Percentiles rank a stretch among this genome's conserved stretches.
phyloP scores from a whole-genome alignment of 2,888 invertebrate species.

The Mactromeris polynyma region DNA sequence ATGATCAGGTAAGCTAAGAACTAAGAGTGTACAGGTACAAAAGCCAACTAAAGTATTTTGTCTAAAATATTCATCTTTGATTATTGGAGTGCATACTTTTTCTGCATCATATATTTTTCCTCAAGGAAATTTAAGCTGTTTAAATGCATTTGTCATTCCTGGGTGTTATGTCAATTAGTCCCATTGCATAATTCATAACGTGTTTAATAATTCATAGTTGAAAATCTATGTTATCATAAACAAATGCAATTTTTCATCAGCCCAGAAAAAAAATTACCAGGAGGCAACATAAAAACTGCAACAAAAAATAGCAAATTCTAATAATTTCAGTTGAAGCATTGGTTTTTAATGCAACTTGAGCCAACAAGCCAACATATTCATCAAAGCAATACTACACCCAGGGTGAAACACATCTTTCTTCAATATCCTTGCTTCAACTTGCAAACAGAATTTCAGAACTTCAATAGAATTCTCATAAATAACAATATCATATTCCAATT shows the following conservation, averaged over 20 bases:
- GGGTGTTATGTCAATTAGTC: not conserved
- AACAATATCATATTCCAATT: not conserved
- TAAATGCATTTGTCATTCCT: not conserved
- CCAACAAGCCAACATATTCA: not conserved
- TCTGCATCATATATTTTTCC: not conserved
- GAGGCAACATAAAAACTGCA: not conserved
- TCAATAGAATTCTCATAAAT: not conserved
- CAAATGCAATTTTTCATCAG: not conserved
- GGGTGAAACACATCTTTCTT: not conserved
- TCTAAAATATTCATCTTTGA: not conserved
- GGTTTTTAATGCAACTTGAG: not conserved
- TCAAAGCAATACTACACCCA: not conserved
- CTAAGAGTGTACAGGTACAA: too few species aligned
- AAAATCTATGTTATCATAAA: not conserved
- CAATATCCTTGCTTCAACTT: not conserved
- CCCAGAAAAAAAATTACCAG: not conserved
- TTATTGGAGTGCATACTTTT: not conserved
- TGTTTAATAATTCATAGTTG: not conserved
- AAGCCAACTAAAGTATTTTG: not conserved
- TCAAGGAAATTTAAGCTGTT: not conserved
- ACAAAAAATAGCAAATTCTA: not conserved
- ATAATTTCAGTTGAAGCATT: not conserved
- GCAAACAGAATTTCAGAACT: not conserved
- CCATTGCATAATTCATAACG: not conserved
- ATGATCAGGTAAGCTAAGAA: too few species aligned